Percentiles rank a stretch among this genome's conserved stretches.
Evolutionary conservation across 1,140 invertebrate genomes (phyloP).

Genomic region (Littorina saxatilis): DNA sequence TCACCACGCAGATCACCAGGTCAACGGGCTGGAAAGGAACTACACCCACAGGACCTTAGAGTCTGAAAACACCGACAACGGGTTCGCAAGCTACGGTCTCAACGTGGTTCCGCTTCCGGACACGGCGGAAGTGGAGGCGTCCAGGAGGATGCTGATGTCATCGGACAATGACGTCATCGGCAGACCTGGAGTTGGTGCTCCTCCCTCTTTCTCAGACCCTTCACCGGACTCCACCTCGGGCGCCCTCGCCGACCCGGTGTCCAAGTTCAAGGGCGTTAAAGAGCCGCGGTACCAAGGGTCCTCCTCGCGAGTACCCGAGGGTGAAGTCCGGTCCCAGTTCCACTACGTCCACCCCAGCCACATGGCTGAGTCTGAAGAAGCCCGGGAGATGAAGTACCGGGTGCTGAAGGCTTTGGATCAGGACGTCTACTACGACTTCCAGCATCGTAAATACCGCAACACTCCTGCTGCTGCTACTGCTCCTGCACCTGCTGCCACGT

Average conservation of each 20-base stretch:
- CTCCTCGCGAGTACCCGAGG: slow-evolving; percentile 42
- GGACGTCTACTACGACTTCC: slow-evolving; percentile 48
- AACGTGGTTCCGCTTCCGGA: no score
- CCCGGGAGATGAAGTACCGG: slow-evolving; percentile 37
- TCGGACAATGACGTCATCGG: no score
- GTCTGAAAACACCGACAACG: no score
- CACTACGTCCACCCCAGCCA: slow-evolving; percentile 36
- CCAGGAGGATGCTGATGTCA: no score
- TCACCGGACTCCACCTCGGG: background rate
- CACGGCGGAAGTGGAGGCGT: no score
- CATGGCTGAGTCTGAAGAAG: background rate
- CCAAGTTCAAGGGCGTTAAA: background rate
- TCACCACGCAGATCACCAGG: background rate
- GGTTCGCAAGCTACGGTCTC: no score
- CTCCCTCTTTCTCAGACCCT: no score
- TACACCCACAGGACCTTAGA: background rate
- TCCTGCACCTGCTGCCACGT: background rate
- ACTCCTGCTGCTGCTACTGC: background rate
- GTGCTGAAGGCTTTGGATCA: slow-evolving; percentile 48
- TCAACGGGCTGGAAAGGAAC: background rate
- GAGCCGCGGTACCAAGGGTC: slow-evolving; percentile 44
- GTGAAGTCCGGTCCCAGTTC: slow-evolving; percentile 37
- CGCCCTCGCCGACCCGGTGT: background rate
- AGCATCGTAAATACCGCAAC: slow-evolving; percentile 46
- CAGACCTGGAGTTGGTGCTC: no score